Base-by-base conservation (phyloP, 2,888 invertebrate genomes). In the Trachelus iudaicus region DNA sequence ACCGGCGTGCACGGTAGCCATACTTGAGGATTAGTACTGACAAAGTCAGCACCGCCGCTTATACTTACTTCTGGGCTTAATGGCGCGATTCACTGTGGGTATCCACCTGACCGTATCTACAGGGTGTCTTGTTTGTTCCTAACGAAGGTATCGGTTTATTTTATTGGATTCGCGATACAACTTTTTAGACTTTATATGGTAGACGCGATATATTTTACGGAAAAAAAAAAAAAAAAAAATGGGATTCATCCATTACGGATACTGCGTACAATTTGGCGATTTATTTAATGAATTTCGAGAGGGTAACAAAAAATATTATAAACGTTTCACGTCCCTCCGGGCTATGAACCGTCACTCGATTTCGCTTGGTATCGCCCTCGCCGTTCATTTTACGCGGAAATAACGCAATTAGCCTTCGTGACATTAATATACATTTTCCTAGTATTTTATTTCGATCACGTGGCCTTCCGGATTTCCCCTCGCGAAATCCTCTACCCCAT, bases 1-100 rank as follows among this genome's bases (percentile, higher is more conserved):
- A 69, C 77, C 71, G 34, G 76, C 71, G 69, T 74, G 74, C 74
- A 74, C 37, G 74, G 74, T 74, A 74, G 74, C 74, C 35, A 30
- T 35, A 34, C 31, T 23, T 23, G 80, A 77, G 81, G 84, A 87
- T 86, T 84, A 86, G 81, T 80, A 81, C 83, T 84, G 85, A 86
- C 86, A 85, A 85, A 85, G 85, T 84, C 85, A 81, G 76, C 82
- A 76, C 74, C 76, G 79, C 81, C 71, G 31, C 71, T 69, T 34
- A 33, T 31, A 34, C 31, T 34, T 35, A 30, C n/a, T 74, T 12
- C 74, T 74, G 31, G 74, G 74, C 74, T 74, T 74, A 74, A 35
- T 35, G 74, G 35, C 74, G 35, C 35, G 74, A 74, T 35, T 33
- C 33, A 30, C 23, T 34, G 23, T 34, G 74, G 23, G 31, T 13